A percentile compares a stretch with the other conserved stretches of the same genome.
Evolutionary conservation across 2,888 invertebrate genomes (phyloP).

Genomic region (Ophioninae sp.): DNA sequence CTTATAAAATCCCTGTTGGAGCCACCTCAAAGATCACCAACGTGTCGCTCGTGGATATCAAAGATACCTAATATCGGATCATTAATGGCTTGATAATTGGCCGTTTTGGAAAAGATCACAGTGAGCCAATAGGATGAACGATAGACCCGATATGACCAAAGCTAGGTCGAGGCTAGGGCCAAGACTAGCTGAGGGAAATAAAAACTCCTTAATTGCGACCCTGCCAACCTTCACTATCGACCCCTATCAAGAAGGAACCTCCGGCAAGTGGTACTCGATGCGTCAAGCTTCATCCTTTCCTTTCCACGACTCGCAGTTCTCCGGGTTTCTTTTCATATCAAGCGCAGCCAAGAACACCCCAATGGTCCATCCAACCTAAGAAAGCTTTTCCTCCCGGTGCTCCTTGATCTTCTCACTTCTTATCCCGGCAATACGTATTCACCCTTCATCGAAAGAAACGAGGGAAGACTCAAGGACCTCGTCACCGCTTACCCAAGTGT

Average conservation of each 20-base stretch:
- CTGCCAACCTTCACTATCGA: constrained; percentile 17
- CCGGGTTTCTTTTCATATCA: constrained; percentile 1
- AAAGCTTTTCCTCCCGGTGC: constrained; percentile 37
- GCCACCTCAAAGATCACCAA: not conserved
- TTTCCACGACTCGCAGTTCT: not conserved
- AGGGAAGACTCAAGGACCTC: constrained; percentile 22
- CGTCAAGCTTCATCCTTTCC: constrained; percentile 5
- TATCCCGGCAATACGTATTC: constrained; percentile 33
- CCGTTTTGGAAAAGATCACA: not conserved
- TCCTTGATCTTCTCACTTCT: constrained; percentile 38
- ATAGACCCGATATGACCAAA: constrained; percentile 25
- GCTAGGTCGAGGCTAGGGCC: constrained; percentile 30
- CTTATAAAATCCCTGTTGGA: not conserved
- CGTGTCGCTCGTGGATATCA: not conserved
- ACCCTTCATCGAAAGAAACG: constrained; percentile 39
- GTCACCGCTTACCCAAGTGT: constrained; percentile 46
- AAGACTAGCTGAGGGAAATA: constrained; percentile 5
- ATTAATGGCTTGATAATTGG: not conserved
- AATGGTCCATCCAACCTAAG: constrained; percentile 37
- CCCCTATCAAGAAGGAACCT: not conserved
- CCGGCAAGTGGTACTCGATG: constrained; percentile 23
- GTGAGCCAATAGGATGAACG: not conserved
- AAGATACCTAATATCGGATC: not conserved
- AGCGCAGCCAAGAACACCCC: not conserved
- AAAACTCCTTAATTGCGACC: constrained; percentile 48